Base-by-base conservation (phyloP, 2,888 invertebrate species). In the Ochlodes sylvanus region DNA sequence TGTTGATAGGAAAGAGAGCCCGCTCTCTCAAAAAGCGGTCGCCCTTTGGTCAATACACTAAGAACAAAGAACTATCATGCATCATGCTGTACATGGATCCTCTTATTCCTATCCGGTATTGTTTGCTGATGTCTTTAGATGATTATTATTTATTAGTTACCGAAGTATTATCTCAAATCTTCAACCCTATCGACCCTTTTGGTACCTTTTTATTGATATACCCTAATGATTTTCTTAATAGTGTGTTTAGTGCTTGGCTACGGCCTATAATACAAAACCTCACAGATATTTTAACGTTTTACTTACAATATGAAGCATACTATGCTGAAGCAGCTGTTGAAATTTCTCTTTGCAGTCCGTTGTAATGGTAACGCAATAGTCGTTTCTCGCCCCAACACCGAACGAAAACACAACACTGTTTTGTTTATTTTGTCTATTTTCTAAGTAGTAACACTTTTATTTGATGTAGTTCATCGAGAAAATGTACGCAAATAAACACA, bases 291-390 rank as follows among this genome's bases (percentile, higher is more conserved):
- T 34, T 34, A 34, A 9, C 15, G 55, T 15, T 34, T 55, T 86
- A 92, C 92, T 92, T 77, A 92, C 92, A 88, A 81, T 87, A 87
- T 86, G 82, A 82, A 89, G 86, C 92, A 92, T 92, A 88, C 90
- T 92, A 90, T 88, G 89, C 87, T 80, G 79, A 76, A 86, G 84
- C 87, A 87, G 89, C 86, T 88, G 88, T 82, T 88, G 75, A 79
- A 85, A 82, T 81, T 79, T 81, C 79, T 82, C 81, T 82, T 80
- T 80, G 72, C 70, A 75, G 74, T 68, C 70, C 72, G 73, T 76
- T 77, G 71, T 44, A 64, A 38, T 44, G 42, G 55, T 72, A 79
- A 79, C 75, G 73, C 21, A 52, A 14, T 73, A 78, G 78, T 79
- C 76, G 67, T 68, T 77, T 76, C 76, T 80, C 77, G 78, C 79